phyloP scores from a whole-genome alignment of 2,888 invertebrate species.

The Calameuta filiformis region DNA sequence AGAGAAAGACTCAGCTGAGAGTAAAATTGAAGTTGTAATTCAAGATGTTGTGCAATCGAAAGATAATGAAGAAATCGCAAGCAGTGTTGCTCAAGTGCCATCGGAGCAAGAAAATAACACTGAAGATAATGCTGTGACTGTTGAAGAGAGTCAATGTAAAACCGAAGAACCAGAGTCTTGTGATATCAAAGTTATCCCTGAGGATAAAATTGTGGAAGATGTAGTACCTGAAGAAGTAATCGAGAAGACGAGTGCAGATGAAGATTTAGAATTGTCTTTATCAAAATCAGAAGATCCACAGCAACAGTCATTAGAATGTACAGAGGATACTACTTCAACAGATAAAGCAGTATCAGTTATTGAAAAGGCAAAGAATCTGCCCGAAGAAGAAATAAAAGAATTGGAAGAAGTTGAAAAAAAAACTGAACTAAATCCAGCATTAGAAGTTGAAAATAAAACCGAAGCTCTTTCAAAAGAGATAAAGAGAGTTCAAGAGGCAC shows the following conservation, averaged over 20 bases:
- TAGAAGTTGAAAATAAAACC: constrained; percentile 29
- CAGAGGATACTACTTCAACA: background rate
- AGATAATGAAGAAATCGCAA: background rate
- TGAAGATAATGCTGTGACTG: background rate
- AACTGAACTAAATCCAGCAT: constrained; percentile 28
- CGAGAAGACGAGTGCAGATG: background rate
- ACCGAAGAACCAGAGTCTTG: background rate
- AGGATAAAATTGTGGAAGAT: background rate
- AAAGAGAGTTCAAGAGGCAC: background rate
- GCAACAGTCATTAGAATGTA: background rate
- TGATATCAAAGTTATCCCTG: background rate
- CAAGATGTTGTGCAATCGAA: background rate
- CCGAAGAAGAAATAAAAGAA: background rate
- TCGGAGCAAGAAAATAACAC: background rate
- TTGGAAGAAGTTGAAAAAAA: constrained; percentile 12
- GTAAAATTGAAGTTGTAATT: background rate
- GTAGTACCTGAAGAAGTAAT: background rate
- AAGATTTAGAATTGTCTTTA: background rate
- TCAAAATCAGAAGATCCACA: background rate
- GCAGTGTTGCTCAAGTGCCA: background rate
- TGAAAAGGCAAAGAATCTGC: background rate
- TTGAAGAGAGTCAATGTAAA: constrained; percentile 15
- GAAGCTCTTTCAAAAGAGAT: background rate
- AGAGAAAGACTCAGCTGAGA: background rate
- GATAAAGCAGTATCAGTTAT: background rate